phyloP scores from a whole-genome alignment of 1,140 invertebrate genomes.

The Drosophila neocordata region DNA sequence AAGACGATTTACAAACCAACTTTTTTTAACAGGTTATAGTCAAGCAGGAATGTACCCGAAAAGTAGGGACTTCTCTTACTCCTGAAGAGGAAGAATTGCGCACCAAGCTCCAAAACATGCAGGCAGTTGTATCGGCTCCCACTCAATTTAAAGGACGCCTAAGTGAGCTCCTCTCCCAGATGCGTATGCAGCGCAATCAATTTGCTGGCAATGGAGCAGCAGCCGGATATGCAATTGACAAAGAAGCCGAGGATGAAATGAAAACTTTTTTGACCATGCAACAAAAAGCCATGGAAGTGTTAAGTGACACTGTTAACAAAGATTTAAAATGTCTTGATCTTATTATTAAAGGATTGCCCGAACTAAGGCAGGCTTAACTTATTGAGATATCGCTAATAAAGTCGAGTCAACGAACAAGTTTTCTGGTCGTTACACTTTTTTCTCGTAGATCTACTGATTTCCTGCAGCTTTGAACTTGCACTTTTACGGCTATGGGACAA shows the following conservation, averaged over 20 bases:
- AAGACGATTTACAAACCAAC: background rate
- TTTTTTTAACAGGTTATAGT: constrained; percentile 88
- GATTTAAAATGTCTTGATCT: constrained; percentile 90
- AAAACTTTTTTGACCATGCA: constrained; percentile 91
- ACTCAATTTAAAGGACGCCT: constrained; percentile 96
- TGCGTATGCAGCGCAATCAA: constrained; percentile 89
- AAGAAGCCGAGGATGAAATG: constrained; percentile 86
- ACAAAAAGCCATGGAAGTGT: constrained; percentile 92
- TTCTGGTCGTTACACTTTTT: constrained; percentile 57
- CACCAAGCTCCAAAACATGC: constrained; percentile 92
- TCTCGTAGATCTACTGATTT: constrained; percentile 42
- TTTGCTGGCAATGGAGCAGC: constrained; percentile 82
- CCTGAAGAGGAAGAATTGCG: constrained; percentile 94
- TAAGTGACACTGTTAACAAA: constrained; percentile 90
- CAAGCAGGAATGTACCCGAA: constrained; percentile 92
- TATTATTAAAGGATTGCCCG: constrained; percentile 90
- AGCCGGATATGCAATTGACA: constrained; percentile 85
- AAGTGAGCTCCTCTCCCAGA: constrained; percentile 94
- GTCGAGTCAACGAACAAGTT: constrained; percentile 64
- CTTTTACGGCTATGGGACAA: constrained; percentile 69
- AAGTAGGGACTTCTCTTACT: constrained; percentile 92
- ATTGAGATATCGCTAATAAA: constrained; percentile 24
- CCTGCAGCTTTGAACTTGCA: constrained; percentile 79
- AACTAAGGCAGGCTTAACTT: constrained; percentile 64
- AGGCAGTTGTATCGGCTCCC: constrained; percentile 93